Evolutionary conservation across 1,140 invertebrate species (phyloP), one percentile per base, ranked within the genome.

Genomic region (Macrobrachium nipponense): DNA sequence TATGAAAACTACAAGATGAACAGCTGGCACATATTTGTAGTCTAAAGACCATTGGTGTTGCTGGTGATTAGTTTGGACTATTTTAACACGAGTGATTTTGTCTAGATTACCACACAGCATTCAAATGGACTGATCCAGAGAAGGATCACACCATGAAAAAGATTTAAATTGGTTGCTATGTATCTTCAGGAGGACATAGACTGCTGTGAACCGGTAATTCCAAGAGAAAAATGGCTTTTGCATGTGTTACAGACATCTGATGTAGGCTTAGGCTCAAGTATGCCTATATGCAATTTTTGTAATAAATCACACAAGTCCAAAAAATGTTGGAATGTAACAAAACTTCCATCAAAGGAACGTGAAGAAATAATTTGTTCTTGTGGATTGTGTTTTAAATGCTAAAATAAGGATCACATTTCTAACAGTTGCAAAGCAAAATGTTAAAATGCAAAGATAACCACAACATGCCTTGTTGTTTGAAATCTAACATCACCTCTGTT

Each of bases 1-100:
- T 86, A 27, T 68, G 83, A 43, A 75, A 86, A 70, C 18, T 86
- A 11, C 83, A 83, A 5, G 77, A 75, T 72, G 59, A 75, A 20
- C 43, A 62, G 6, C 18, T 59, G 51, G 11, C 73, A 68, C 83
- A 86, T 36, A 43, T 83, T 14, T 44, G 78, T 70, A 83, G 83
- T 83, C 58, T 86, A 36, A 87, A 88, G n/a, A 36, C 27, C 27
- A 1, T 87, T 4, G 72, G 62, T 20, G 70, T 84, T 11, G 18
- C 10, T 58, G 80, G 62, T 58, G 70, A 62, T 15, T 10, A 72
- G 59, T 87, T 59, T 76, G 83, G 70, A 20, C 58, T 77, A 11
- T 68, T 87, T 62, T 87, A 58, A 83, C 66, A 15, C 62, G 85
- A 36, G 27, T 36, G 27, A 36, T 36, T 36, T 36, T 36, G 27